Evolutionary conservation across 2,888 invertebrate species (phyloP), one percentile per base, ranked within the genome.

Genomic region (Troides helena): DNA sequence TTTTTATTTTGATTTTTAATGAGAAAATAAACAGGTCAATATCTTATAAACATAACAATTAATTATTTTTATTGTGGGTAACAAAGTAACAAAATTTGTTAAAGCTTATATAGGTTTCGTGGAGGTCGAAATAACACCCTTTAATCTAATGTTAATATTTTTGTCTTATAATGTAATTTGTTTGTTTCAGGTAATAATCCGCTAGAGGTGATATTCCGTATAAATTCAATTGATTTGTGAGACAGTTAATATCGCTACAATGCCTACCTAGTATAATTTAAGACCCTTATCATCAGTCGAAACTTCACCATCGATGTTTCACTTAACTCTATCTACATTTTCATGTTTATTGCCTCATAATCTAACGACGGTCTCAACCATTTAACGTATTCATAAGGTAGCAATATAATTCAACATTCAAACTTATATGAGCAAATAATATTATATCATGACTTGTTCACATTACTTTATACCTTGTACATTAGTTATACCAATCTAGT

Each of bases 321-420:
- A 62, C 61, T n/a, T 25, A 36, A 12, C 17, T 36, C 30, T 65
- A 43, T 43, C 58, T 57, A 66, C 53, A 53, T 60, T 25, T n/a
- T 59, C 30, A 30, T 60, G 56, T 67, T 67, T 62, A 62, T 62
- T 56, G 61, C 67, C 56, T 56, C 25, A 62, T 67, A 62, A 62
- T 30, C 53, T 56, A 36, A 53, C 56, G 53, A 61, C 39, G 56
- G 53, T 36, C 61, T 36, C 39, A 50, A 62, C 36, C 25, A 62
- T 67, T 39, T 46, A 25, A n/a, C n/a, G 6, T 53, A n/a, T 53
- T 53, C n/a, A 53, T 53, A 7, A 53, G 53, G 53, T 7, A 53
- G 14, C 46, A 46, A 14, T 46, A 46, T 46, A 46, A 46, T 46
- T 46, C 46, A 46, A 46, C 14, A 46, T 14, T 46, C 1, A 12